These are phyloP conservation scores for Eristalis tenax DNA, from an alignment of 2,888 invertebrate genomes.

Conservation along the genomic window DNA sequence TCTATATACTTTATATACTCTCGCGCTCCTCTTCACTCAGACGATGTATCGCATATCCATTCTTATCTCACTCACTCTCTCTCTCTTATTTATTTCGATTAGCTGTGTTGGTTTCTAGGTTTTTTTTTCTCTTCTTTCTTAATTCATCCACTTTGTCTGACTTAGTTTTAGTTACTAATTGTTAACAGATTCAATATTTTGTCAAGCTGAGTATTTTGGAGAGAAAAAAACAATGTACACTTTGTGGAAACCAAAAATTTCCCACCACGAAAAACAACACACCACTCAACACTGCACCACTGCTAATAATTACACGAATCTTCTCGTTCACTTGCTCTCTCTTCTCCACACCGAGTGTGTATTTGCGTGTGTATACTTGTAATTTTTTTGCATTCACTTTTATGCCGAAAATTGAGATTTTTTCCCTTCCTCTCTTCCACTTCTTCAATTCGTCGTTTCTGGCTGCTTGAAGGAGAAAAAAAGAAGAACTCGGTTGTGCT, in stretches of 20 bases:
- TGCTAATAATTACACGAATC: constrained; percentile 39
- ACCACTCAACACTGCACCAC: constrained; percentile 23
- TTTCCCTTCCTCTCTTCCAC: constrained; percentile 24
- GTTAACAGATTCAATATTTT: constrained; percentile 9
- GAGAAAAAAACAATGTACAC: not conserved
- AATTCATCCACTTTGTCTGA: constrained; percentile 6
- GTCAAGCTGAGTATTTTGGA: not conserved
- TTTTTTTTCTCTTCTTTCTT: not conserved
- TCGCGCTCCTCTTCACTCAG: constrained; percentile 18
- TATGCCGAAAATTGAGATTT: constrained; percentile 55
- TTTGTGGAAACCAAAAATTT: constrained; percentile 12
- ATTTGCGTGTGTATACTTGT: constrained; percentile 29
- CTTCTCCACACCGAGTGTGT: not conserved
- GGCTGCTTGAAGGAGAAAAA: constrained; percentile 23
- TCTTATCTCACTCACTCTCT: constrained; percentile 16
- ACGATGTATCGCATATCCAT: constrained; percentile 37
- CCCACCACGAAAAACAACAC: constrained; percentile 47
- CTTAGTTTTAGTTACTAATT: constrained; percentile 6
- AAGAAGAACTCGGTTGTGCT: constrained; percentile 56
- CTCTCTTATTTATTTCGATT: constrained; percentile 1
- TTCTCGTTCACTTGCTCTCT: constrained; percentile 3
- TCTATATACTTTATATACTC: not conserved
- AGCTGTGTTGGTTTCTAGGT: constrained; percentile 13
- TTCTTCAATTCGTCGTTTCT: constrained; percentile 29
- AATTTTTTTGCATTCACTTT: constrained; percentile 69